These are phyloP conservation scores for Tinea semifulvella DNA, from an alignment of 2,888 invertebrate genomes.

Conservation along the genomic window DNA sequence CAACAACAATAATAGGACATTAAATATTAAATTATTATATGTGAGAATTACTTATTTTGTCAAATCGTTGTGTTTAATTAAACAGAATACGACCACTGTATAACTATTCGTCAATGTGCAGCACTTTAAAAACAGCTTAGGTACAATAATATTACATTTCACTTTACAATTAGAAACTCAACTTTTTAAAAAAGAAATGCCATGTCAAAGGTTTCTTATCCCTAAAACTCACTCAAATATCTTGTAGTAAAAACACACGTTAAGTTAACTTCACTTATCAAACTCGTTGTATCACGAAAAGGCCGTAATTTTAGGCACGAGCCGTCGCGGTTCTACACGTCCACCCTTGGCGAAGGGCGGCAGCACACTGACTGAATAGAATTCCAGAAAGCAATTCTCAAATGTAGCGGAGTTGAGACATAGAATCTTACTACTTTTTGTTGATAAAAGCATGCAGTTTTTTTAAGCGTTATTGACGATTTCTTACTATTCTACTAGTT, in stretches of 20 bases:
- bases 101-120: too few species aligned
- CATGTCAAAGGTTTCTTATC: slow-evolving; percentile 8
- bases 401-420: background rate
- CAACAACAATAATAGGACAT: too few species aligned
- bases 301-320: slow-evolving; percentile 1
- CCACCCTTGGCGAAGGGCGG: slow-evolving; percentile 12
- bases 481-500: too few species aligned
- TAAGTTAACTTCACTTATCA: slow-evolving; percentile 7
- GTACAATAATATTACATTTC: background rate
- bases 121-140: background rate
- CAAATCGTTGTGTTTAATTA: too few species aligned
- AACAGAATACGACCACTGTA: too few species aligned
- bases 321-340: slow-evolving; percentile 7
- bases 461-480: too few species aligned
- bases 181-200: background rate
- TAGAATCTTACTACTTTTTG: background rate
- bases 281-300: background rate
- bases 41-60: too few species aligned
- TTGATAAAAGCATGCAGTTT: slow-evolving; percentile 21
- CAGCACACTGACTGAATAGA: slow-evolving; percentile 19
- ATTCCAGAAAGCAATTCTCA: too few species aligned
- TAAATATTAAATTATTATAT: too few species aligned
- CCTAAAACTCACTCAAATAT: slow-evolving; percentile 10
- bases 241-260: background rate
- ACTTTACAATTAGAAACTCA: background rate